These are phyloP conservation scores for Poeciliopsis turneri DNA, from an alignment of 2,797 vertebrate species.

Conservation along the genomic window DNA sequence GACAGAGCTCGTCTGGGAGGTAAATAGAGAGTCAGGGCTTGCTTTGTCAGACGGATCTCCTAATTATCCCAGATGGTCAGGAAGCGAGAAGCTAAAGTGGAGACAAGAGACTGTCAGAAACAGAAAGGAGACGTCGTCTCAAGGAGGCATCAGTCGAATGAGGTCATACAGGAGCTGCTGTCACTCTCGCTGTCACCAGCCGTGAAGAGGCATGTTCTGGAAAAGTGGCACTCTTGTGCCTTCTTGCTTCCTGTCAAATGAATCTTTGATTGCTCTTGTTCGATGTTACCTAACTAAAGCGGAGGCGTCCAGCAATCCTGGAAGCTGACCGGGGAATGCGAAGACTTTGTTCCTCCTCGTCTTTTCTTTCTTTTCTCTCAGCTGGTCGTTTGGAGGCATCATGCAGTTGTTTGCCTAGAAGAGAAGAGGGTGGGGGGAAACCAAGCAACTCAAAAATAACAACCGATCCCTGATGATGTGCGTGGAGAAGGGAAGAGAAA, in stretches of 20 bases:
- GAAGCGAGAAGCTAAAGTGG: slow-evolving; percentile 22
- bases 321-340: slow-evolving; percentile 38
- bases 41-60: slow-evolving; percentile 26
- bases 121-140: slow-evolving; percentile 21
- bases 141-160: background rate
- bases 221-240: slow-evolving; percentile 10
- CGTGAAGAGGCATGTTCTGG: slow-evolving; percentile 15
- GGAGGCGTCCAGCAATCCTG: slow-evolving; percentile 47
- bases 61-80: slow-evolving; percentile 41
- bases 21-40: slow-evolving; percentile 32
- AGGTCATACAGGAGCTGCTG: slow-evolving; percentile 42
- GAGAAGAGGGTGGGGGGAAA: no score
- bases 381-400: slow-evolving; percentile 53
- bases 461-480: slow-evolving; percentile 31
- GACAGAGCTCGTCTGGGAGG: slow-evolving; percentile 21
- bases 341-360: slow-evolving; percentile 15
- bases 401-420: slow-evolving; percentile 58
- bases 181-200: slow-evolving; percentile 6
- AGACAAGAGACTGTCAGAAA: slow-evolving; percentile 34
- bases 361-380: slow-evolving; percentile 41
- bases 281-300: slow-evolving; percentile 42
- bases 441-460: slow-evolving; percentile 62
- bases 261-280: slow-evolving; percentile 54
- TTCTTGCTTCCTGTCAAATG: slow-evolving; percentile 45
- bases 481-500: background rate